Percentiles rank a stretch among this genome's conserved stretches.
Evolutionary conservation across 2,113 vertebrate genomes (phyloP).

Genomic region (Osmerus mordax): DNA sequence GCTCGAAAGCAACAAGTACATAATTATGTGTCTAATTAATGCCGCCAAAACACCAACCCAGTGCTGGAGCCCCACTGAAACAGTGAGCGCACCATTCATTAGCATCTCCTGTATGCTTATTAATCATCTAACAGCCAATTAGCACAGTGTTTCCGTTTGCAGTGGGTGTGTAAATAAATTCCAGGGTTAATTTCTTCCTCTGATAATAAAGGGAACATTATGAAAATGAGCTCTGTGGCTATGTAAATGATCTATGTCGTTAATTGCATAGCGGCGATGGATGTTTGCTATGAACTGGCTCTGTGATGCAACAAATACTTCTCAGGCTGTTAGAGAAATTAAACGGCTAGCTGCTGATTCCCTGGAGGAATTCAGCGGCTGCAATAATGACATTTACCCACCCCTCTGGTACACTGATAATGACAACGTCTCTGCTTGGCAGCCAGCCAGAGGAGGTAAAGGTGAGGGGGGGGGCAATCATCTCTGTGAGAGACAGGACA

Average conservation of each 20-base stretch:
- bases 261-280: constrained; percentile 88
- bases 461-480: constrained; percentile 53
- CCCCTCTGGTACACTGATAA: constrained; percentile 70
- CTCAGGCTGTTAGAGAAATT: constrained; percentile 74
- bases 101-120: constrained; percentile 99
- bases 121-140: constrained; percentile 99
- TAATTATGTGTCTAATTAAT: constrained; percentile 99
- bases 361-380: constrained; percentile 64
- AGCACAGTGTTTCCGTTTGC: constrained; percentile 98
- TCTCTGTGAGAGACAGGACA: constrained; percentile 39
- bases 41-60: constrained; percentile 93
- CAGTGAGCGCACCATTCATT: constrained; percentile 91
- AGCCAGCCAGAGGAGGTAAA: constrained; percentile 64
- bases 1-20: constrained; percentile 98
- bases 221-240: constrained; percentile 98
- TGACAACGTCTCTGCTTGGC: constrained; percentile 67
- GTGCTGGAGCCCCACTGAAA: constrained; percentile 95
- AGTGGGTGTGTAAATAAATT: constrained; percentile 99
- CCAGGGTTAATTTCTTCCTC: constrained; percentile 99
- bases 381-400: constrained; percentile 72
- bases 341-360: constrained; percentile 77
- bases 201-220: constrained; percentile 99
- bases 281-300: constrained; percentile 74
- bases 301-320: constrained; percentile 74
- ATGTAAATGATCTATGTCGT: constrained; percentile 97